These are phyloP conservation scores for Neoaliturus tenellus DNA, from an alignment of 2,888 invertebrate species.

Conservation along the genomic window DNA sequence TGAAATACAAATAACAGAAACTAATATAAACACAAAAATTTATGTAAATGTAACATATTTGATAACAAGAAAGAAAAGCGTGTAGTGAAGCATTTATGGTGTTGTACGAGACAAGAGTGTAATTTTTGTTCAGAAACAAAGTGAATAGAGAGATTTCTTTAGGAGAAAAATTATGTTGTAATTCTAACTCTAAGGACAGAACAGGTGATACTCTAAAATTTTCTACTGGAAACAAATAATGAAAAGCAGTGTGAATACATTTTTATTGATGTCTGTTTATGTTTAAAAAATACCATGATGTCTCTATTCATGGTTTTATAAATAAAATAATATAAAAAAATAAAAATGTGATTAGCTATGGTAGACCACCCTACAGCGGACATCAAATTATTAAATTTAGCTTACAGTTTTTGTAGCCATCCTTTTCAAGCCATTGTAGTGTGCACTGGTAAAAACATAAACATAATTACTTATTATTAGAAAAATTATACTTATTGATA, in stretches of 20 bases:
- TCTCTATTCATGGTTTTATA: conserved; percentile 1
- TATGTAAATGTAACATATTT: no score
- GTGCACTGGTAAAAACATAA: conserved; percentile 27
- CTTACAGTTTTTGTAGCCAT: conserved; percentile 26
- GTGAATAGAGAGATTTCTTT: no score
- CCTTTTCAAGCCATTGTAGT: conserved; percentile 6
- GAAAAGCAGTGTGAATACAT: background rate
- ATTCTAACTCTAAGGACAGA: background rate
- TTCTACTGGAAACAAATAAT: background rate
- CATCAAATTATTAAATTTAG: conserved; percentile 6
- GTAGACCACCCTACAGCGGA: background rate
- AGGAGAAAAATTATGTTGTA: background rate
- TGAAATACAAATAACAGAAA: no score
- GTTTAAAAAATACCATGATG: background rate
- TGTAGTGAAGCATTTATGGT: background rate
- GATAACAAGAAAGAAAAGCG: background rate
- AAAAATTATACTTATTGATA: background rate
- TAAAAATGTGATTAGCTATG: background rate
- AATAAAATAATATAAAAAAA: background rate
- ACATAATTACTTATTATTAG: background rate
- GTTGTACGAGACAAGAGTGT: no score
- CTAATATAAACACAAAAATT: no score
- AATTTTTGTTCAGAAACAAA: no score
- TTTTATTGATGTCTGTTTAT: background rate
- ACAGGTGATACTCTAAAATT: background rate